Percentiles rank a stretch among this genome's conserved stretches.
Conservation (phyloP, 2,888 invertebrate species). For the Lordiphosa andalusiaca region DNA sequence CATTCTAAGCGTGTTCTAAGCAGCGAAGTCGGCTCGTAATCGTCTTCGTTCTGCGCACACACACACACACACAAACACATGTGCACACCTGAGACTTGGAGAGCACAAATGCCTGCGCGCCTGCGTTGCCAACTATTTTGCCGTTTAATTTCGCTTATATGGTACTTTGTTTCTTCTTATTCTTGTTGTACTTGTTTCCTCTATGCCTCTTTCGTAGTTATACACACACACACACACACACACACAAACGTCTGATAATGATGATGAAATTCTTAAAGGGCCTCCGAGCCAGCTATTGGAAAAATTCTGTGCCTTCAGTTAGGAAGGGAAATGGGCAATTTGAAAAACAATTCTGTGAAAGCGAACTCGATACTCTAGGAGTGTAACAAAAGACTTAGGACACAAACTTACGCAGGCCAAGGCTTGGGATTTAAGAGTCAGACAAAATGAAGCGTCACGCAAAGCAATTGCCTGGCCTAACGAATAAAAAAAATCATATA, state of each 20-base stretch:
- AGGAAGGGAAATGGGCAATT: constrained; percentile 13
- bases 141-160: constrained; percentile 74
- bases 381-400: constrained; percentile 34
- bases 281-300: constrained; percentile 3
- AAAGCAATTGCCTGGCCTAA: too few species aligned
- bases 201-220: constrained; percentile 42
- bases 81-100: constrained; percentile 29
- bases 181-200: constrained; percentile 45
- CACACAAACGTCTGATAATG: constrained; percentile 29
- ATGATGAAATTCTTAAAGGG: constrained; percentile 63
- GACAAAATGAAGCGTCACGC: too few species aligned
- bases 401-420: neutral
- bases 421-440: too few species aligned
- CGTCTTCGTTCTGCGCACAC: constrained; percentile 34
- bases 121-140: constrained; percentile 74
- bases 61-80: constrained; percentile 8
- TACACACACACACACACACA: constrained; percentile 17
- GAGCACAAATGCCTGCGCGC: constrained; percentile 29
- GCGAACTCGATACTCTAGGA: constrained; percentile 6
- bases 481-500: too few species aligned
- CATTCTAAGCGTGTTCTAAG: constrained; percentile 76
- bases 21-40: constrained; percentile 38
- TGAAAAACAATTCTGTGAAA: constrained; percentile 18
- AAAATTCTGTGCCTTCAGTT: constrained; percentile 28
- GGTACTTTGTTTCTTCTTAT: constrained; percentile 48